phyloP scores from a whole-genome alignment of 2,797 vertebrate species.

The Enteromius mattozi region DNA sequence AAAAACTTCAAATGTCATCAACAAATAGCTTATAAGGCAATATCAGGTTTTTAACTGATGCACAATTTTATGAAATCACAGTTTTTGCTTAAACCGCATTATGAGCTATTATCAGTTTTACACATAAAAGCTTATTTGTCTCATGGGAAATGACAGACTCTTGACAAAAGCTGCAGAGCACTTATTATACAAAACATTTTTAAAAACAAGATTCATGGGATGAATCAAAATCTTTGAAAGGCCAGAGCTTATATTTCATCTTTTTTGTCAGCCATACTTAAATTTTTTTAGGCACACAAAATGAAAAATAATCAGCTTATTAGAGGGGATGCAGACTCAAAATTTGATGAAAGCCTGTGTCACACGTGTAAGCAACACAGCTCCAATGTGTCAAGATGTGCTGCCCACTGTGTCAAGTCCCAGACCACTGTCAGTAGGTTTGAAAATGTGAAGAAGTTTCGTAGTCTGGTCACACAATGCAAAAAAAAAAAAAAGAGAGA shows the following conservation, averaged over 20 bases:
- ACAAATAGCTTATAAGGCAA: constrained; percentile 14
- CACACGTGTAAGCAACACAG: neutral
- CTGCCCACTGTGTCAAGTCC: neutral
- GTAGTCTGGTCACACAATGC: neutral
- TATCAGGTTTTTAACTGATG: neutral
- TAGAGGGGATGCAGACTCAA: neutral
- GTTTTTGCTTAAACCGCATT: constrained; percentile 16
- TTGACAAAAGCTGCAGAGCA: constrained; percentile 28
- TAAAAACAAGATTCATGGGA: constrained; percentile 3
- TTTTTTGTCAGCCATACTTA: constrained; percentile 8
- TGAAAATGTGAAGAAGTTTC: neutral
- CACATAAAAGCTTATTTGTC: constrained; percentile 18
- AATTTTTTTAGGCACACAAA: neutral
- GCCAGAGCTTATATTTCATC: neutral
- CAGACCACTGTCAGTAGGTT: neutral
- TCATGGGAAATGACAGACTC: constrained; percentile 34
- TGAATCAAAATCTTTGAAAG: constrained; percentile 34
- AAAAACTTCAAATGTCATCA: constrained; percentile 1
- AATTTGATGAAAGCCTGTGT: neutral
- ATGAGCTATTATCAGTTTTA: constrained; percentile 39
- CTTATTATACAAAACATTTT: constrained; percentile 15
- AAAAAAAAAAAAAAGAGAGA: neutral
- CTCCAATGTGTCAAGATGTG: neutral
- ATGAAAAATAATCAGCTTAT: neutral
- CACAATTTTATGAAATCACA: constrained; percentile 5